A percentile compares a stretch with the other conserved stretches of the same genome.
Evolutionary conservation across 2,113 vertebrate species (phyloP).

Genomic region (Daboia siamensis): DNA sequence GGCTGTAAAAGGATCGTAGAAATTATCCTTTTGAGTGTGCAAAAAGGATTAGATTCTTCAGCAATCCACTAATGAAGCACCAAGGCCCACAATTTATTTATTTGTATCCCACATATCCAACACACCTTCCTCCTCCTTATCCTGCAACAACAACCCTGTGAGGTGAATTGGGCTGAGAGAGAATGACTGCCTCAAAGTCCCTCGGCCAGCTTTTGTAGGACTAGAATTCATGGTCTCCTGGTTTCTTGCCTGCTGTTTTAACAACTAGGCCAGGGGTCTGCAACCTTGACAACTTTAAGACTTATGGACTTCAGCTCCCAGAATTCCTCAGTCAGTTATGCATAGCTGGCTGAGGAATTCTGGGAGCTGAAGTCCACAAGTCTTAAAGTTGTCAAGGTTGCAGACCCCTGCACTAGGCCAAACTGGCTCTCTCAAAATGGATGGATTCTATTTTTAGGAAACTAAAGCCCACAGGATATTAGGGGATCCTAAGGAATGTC

Average conservation of each 20-base stretch:
- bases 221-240: not conserved
- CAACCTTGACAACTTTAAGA: no score
- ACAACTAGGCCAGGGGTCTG: not conserved
- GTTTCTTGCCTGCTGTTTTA: not conserved
- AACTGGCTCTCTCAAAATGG: not conserved
- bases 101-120: not conserved
- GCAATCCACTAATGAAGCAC: not conserved
- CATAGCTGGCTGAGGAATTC: no score
- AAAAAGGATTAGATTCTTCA: conserved; percentile 13
- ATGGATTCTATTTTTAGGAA: conserved; percentile 26
- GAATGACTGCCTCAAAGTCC: not conserved
- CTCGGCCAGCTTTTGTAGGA: not conserved
- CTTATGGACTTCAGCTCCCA: no score
- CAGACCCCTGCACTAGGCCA: not conserved
- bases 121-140: not conserved
- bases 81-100: not conserved
- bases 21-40: conserved; percentile 8
- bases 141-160: not conserved
- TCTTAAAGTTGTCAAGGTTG: no score
- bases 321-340: no score
- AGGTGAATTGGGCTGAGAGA: not conserved
- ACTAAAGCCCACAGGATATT: not conserved
- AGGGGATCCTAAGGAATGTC: not conserved
- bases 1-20: conserved; percentile 9
- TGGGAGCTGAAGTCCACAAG: no score